A percentile compares a stretch with the other conserved stretches of the same genome.
Conservation (phyloP, 2,888 invertebrate genomes). For the Latrodectus hesperus region DNA sequence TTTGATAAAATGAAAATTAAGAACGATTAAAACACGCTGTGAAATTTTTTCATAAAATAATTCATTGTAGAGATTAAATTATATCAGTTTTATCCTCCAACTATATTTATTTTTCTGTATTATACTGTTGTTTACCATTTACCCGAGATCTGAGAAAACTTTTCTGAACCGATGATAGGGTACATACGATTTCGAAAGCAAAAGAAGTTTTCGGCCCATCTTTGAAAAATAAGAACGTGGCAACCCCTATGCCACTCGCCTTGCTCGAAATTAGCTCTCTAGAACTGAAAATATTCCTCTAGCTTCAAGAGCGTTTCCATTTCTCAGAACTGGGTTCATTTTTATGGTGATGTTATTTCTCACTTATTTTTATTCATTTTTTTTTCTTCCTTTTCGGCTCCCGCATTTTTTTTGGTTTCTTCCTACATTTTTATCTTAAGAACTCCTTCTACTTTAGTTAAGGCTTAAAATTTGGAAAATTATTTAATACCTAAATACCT, state of each 20-base stretch:
- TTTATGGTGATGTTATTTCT: constrained; percentile 31
- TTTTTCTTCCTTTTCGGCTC: constrained; percentile 8
- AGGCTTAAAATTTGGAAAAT: no score
- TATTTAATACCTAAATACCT: no score
- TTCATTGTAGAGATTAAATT: no score
- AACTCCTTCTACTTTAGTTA: no score
- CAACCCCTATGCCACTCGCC: constrained; percentile 13
- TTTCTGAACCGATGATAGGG: neutral
- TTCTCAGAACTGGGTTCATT: constrained; percentile 44
- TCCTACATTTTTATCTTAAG: no score
- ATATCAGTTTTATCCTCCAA: no score
- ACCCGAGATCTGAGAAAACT: no score
- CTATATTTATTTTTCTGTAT: no score
- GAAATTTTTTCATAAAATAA: no score
- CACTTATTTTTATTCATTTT: constrained; percentile 7
- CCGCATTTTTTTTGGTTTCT: neutral
- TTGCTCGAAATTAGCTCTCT: constrained; percentile 66
- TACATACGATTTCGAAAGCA: neutral
- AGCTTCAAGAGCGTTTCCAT: constrained; percentile 30
- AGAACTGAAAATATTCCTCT: constrained; percentile 40
- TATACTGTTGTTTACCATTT: no score
- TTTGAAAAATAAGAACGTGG: neutral
- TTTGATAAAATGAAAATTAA: no score
- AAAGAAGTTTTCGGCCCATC: neutral
- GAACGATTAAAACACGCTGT: no score